These are phyloP conservation scores for Drosophila anomalata DNA, from an alignment of 2,888 invertebrate species.

Conservation along the genomic window DNA sequence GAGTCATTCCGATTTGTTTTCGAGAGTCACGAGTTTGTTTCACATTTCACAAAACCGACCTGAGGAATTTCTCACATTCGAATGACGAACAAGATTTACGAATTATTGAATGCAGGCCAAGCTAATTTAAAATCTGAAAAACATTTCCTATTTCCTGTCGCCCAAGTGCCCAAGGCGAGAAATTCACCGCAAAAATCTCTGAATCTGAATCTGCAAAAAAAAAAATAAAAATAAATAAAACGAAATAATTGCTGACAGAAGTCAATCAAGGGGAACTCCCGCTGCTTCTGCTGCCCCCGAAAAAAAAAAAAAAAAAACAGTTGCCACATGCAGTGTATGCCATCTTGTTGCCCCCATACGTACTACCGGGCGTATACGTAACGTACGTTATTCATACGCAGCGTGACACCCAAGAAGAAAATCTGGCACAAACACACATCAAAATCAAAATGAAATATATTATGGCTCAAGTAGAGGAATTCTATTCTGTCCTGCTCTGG, in stretches of 20 bases:
- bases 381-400: slow-evolving; percentile 74
- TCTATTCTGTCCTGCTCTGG: not conserved
- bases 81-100: slow-evolving; percentile 21
- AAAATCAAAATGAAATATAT: slow-evolving; percentile 38
- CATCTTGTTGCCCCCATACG: not conserved
- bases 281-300: not conserved
- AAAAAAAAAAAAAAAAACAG: too few species aligned
- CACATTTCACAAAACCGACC: not conserved
- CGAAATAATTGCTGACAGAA: slow-evolving; percentile 46
- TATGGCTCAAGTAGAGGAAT: slow-evolving; percentile 24
- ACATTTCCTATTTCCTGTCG: slow-evolving; percentile 77
- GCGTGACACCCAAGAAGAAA: slow-evolving; percentile 61
- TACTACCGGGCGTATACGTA: slow-evolving; percentile 62
- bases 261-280: slow-evolving; percentile 47
- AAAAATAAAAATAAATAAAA: slow-evolving; percentile 18
- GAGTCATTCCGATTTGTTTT: slow-evolving; percentile 37
- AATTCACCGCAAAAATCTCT: slow-evolving; percentile 8
- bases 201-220: not conserved
- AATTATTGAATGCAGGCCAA: slow-evolving; percentile 36
- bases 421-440: slow-evolving; percentile 10
- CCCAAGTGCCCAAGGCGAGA: slow-evolving; percentile 22
- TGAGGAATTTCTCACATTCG: slow-evolving; percentile 33
- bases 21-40: slow-evolving; percentile 31
- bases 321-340: slow-evolving; percentile 57
- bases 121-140: slow-evolving; percentile 75